A percentile compares a stretch with the other conserved stretches of the same genome.
Conservation (phyloP, 2,888 invertebrate genomes). For the Alloplasta piceator region DNA sequence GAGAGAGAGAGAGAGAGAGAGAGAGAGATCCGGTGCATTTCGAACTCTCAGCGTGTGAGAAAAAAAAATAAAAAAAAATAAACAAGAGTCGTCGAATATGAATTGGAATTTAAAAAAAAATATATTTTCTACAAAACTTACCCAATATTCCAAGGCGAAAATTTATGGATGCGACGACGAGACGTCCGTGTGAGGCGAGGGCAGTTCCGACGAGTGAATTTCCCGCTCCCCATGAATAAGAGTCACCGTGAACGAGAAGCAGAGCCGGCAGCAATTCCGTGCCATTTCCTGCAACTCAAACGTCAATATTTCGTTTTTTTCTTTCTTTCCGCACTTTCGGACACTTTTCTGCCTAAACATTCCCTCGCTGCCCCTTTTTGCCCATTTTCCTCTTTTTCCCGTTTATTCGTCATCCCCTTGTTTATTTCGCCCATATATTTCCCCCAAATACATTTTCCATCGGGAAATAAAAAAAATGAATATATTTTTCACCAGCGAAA, state of each 20-base stretch:
- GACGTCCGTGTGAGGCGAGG: conserved; percentile 94
- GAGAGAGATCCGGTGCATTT: background rate
- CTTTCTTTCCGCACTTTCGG: background rate
- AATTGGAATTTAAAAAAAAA: background rate
- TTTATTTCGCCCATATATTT: conserved; percentile 2
- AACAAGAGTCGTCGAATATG: conserved; percentile 28
- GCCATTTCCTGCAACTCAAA: conserved; percentile 84
- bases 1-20: conserved; percentile 14
- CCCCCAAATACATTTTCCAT: conserved; percentile 41
- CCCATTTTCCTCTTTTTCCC: background rate
- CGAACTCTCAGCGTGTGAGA: background rate
- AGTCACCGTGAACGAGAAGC: conserved; percentile 96
- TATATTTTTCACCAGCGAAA: conserved; percentile 34
- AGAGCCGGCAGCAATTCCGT: conserved; percentile 90
- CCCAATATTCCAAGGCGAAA: conserved; percentile 95
- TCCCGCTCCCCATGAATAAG: conserved; percentile 98
- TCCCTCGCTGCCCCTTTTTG: background rate
- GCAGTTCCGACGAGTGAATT: conserved; percentile 99
- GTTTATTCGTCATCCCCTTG: background rate
- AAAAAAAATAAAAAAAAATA: conserved; percentile 1
- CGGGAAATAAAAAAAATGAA: conserved; percentile 30
- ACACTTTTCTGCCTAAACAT: background rate
- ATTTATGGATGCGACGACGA: conserved; percentile 96
- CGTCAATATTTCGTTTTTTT: conserved; percentile 56
- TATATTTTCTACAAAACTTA: conserved; percentile 84